Conservation (phyloP, 2,888 invertebrate genomes). For the Odontocerum albicorne region DNA sequence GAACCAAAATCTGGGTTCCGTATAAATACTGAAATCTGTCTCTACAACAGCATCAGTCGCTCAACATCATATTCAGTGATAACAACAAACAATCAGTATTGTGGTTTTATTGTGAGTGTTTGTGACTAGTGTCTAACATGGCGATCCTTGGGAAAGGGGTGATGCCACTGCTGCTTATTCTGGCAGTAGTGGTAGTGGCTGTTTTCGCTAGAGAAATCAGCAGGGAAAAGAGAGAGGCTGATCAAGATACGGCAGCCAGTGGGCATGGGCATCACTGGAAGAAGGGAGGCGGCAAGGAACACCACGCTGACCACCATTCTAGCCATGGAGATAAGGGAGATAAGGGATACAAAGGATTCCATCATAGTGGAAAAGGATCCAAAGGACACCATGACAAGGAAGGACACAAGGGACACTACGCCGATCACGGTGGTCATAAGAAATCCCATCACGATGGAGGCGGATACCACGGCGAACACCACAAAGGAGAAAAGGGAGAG, state of each 20-base stretch:
- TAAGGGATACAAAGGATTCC: conserved; percentile 70
- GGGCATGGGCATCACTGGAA: conserved; percentile 54
- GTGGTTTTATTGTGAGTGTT: conserved; percentile 8
- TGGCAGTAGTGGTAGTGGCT: conserved; percentile 56
- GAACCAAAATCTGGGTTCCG: conserved; percentile 14
- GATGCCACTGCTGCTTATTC: conserved; percentile 42
- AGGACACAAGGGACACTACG: conserved; percentile 63
- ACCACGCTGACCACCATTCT: conserved; percentile 64
- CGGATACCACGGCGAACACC: conserved; percentile 65
- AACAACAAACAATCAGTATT: conserved; percentile 11
- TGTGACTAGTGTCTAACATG: conserved; percentile 25
- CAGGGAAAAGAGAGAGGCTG: conserved; percentile 38
- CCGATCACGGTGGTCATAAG: conserved; percentile 64
- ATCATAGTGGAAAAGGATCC: conserved; percentile 67
- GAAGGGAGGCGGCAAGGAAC: conserved; percentile 68
- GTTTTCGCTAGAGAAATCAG: conserved; percentile 58
- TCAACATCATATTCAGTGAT: conserved; percentile 12
- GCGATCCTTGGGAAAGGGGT: conserved; percentile 30
- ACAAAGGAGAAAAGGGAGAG: conserved; percentile 67
- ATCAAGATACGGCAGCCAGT: conserved; percentile 50
- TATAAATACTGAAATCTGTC: conserved; percentile 28
- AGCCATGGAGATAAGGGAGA: conserved; percentile 71
- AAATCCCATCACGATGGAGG: conserved; percentile 66
- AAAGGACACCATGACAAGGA: conserved; percentile 77
- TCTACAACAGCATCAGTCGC: conserved; percentile 25